phyloP scores from a whole-genome alignment of 2,797 vertebrate genomes.

The Tangara arthus region DNA sequence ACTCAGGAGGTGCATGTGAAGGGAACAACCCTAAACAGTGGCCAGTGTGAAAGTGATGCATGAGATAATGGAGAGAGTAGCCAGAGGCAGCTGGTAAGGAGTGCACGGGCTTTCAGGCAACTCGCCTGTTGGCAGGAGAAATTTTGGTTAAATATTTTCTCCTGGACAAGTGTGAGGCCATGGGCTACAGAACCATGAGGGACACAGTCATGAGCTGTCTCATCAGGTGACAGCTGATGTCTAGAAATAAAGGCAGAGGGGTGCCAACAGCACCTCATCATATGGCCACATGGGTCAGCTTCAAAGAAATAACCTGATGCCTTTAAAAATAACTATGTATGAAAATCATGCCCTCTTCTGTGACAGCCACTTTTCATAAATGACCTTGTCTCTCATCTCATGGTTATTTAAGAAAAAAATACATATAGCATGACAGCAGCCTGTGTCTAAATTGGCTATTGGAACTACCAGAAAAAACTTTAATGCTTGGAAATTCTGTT shows the following conservation, averaged over 20 bases:
- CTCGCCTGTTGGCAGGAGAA: background rate
- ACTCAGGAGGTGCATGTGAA: background rate
- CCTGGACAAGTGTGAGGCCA: background rate
- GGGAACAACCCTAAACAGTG: background rate
- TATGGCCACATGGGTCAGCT: background rate
- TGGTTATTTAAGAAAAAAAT: background rate
- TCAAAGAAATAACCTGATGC: background rate
- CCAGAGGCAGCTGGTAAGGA: background rate
- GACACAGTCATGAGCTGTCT: background rate
- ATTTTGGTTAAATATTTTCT: background rate
- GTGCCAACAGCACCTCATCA: background rate
- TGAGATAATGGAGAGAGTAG: background rate
- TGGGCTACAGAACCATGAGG: background rate
- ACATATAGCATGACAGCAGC: background rate
- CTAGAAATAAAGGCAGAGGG: background rate
- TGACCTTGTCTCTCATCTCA: background rate
- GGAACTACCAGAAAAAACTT: background rate
- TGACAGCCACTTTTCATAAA: background rate
- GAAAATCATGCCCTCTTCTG: background rate
- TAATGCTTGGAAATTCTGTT: background rate
- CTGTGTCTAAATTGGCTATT: background rate
- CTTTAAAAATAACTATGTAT: background rate
- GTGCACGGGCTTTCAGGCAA: background rate
- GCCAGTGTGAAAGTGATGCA: background rate
- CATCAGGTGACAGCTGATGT: background rate